Evolutionary conservation across 2,888 invertebrate genomes (phyloP).

Genomic region (Osmoderma eremita): DNA sequence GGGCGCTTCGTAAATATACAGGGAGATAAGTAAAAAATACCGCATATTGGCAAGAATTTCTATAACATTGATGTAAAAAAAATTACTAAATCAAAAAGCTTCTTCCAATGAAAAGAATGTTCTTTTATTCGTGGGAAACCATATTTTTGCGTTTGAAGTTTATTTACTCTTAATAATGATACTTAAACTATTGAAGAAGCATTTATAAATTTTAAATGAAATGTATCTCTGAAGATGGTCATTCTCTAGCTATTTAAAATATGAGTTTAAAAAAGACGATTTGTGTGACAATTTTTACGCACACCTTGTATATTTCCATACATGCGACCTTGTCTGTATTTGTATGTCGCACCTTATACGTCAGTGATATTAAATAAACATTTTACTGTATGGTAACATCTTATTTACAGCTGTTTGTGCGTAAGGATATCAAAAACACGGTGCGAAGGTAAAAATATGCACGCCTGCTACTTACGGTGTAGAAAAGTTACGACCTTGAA

Average conservation of each 20-base stretch:
- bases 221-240: too few species aligned
- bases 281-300: background rate
- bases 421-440: slow-evolving; percentile 15
- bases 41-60: too few species aligned
- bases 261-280: background rate
- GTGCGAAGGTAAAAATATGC: background rate
- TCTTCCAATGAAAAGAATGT: too few species aligned
- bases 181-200: too few species aligned
- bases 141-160: too few species aligned
- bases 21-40: too few species aligned
- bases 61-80: too few species aligned
- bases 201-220: too few species aligned
- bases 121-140: too few species aligned
- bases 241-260: too few species aligned
- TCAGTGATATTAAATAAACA: slow-evolving; percentile 26
- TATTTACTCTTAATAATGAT: too few species aligned
- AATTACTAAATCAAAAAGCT: too few species aligned
- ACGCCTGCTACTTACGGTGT: slow-evolving; percentile 5
- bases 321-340: slow-evolving; percentile 15
- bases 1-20: background rate
- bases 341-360: slow-evolving; percentile 25
- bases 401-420: slow-evolving; percentile 22
- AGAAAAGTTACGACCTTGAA: slow-evolving; percentile 31
- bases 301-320: slow-evolving; percentile 1
- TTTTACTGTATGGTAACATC: slow-evolving; percentile 8